Evolutionary conservation across 2,888 invertebrate genomes (phyloP).

Genomic region (Mimumesa dahlbomi): DNA sequence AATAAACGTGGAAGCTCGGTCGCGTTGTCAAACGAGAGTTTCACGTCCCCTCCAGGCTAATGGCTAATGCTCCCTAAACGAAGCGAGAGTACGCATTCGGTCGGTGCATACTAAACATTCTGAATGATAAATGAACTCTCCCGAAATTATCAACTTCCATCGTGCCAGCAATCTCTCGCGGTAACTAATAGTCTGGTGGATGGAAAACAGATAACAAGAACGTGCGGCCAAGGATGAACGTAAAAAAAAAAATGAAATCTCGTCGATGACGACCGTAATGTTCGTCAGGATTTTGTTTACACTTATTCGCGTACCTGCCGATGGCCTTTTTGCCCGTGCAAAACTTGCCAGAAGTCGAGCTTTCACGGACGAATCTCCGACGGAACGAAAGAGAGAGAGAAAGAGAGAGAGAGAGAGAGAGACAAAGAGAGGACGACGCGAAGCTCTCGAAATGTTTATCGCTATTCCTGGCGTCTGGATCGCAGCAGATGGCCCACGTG

Average conservation of each 20-base stretch:
- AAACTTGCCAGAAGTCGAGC: slow-evolving; percentile 23
- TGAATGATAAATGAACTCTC: no score
- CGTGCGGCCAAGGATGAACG: no score
- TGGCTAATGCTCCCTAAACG: slow-evolving; percentile 36
- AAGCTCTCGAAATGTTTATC: slow-evolving; percentile 52
- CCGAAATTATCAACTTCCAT: no score
- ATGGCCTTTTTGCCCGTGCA: background rate
- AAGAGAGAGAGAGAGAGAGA: slow-evolving; percentile 10
- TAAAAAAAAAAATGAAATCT: no score
- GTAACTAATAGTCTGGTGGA: no score
- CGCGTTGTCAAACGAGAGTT: slow-evolving; percentile 55
- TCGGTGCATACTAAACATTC: no score
- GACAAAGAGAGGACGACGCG: slow-evolving; percentile 7
- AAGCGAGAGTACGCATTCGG: slow-evolving; percentile 15
- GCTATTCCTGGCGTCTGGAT: slow-evolving; percentile 53
- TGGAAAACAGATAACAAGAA: no score
- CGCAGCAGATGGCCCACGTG: slow-evolving; percentile 66
- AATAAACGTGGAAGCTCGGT: slow-evolving; percentile 53
- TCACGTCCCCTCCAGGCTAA: slow-evolving; percentile 49
- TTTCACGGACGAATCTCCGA: slow-evolving; percentile 7
- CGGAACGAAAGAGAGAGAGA: background rate
- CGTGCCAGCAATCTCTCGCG: no score
- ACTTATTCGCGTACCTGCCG: background rate
- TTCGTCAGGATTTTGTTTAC: no score
- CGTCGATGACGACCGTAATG: no score